Evolutionary conservation across 2,113 vertebrate genomes (phyloP).

Genomic region (Hoplias malabaricus): DNA sequence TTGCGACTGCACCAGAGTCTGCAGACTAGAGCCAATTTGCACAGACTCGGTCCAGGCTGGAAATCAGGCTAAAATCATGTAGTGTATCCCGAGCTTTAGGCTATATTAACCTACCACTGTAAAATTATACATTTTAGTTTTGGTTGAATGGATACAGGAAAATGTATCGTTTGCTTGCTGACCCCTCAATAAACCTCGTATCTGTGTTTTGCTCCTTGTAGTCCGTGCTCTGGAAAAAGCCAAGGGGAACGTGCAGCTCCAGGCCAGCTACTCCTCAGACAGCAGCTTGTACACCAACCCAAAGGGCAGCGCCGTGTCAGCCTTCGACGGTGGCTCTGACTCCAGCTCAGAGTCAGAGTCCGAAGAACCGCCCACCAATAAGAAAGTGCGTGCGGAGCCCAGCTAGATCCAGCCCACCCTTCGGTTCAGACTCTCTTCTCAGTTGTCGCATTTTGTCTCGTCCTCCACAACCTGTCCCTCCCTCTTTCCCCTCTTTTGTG

Average conservation of each 20-base stretch:
- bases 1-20: no score
- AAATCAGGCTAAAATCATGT: no score
- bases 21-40: no score
- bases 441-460: constrained; percentile 48
- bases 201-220: constrained; percentile 53
- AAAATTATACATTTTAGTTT: background rate
- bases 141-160: no score
- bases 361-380: constrained; percentile 90
- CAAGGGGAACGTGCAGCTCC: constrained; percentile 89
- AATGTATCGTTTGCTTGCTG: background rate
- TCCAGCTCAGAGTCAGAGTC: constrained; percentile 94
- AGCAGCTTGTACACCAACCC: constrained; percentile 98
- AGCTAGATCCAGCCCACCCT: constrained; percentile 73
- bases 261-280: constrained; percentile 90
- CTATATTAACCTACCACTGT: background rate
- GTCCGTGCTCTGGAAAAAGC: constrained; percentile 98
- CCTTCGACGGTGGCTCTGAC: constrained; percentile 95
- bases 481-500: constrained; percentile 9
- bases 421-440: constrained; percentile 33
- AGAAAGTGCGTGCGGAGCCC: constrained; percentile 94
- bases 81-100: no score
- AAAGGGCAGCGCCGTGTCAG: constrained; percentile 96
- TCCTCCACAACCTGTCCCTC: constrained; percentile 29
- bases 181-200: background rate
- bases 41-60: no score